Conservation (phyloP, 2,888 invertebrate genomes). For the Nasonia oneida region DNA sequence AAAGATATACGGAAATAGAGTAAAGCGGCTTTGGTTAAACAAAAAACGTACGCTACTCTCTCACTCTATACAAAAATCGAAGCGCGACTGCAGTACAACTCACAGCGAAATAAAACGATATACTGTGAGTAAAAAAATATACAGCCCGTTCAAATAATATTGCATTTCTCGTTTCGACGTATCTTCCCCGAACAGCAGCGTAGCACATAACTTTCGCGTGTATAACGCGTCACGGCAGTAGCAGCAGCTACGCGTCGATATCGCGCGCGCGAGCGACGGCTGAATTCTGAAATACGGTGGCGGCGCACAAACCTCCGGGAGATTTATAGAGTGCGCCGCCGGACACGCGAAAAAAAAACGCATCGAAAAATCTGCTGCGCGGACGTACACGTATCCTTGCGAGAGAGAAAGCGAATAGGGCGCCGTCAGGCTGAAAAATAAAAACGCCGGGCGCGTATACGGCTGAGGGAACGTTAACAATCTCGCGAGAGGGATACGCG, state of each 20-base stretch:
- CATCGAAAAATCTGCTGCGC: slow-evolving; percentile 24
- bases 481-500: slow-evolving; percentile 16
- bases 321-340: slow-evolving; percentile 64
- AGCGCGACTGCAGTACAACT: background rate
- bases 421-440: slow-evolving; percentile 15
- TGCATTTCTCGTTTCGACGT: slow-evolving; percentile 29
- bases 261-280: slow-evolving; percentile 60
- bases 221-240: background rate
- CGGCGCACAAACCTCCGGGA: slow-evolving; percentile 66
- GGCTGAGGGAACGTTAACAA: slow-evolving; percentile 39
- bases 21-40: slow-evolving; percentile 55
- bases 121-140: slow-evolving; percentile 13
- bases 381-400: slow-evolving; percentile 31
- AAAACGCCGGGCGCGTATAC: background rate
- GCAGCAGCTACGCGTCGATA: slow-evolving; percentile 57
- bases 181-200: slow-evolving; percentile 35
- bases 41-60: slow-evolving; percentile 2
- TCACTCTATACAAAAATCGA: background rate
- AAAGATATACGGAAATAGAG: slow-evolving; percentile 39
- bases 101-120: slow-evolving; percentile 10
- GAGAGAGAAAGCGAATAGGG: background rate
- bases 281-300: slow-evolving; percentile 64
- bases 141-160: slow-evolving; percentile 50
- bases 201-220: slow-evolving; percentile 51
- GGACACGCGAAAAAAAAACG: slow-evolving; percentile 23